Conservation (phyloP, 1,140 invertebrate genomes). For the Adoxophyes honmai region DNA sequence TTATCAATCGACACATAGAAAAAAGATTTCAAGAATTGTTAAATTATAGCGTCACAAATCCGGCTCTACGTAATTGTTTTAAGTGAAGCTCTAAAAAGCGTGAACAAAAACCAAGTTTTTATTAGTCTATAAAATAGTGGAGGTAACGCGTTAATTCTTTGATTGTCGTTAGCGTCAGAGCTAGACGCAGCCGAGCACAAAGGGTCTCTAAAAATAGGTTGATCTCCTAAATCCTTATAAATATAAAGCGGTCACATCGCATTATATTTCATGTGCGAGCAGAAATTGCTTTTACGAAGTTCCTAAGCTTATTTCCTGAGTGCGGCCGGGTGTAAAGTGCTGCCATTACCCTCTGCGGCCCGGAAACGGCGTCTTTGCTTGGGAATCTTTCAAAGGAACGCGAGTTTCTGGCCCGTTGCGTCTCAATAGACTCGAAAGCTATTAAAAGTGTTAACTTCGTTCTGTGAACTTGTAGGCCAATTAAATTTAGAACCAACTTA, state of each 20-base stretch:
- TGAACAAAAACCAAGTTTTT: too few species aligned
- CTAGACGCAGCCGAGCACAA: slow-evolving; percentile 18
- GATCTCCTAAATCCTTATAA: slow-evolving; percentile 66
- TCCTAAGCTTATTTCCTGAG: slow-evolving; percentile 75
- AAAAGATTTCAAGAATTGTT: too few species aligned
- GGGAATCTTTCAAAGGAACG: slow-evolving; percentile 59
- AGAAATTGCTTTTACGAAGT: slow-evolving; percentile 75
- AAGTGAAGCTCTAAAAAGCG: too few species aligned
- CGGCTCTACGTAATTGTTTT: too few species aligned
- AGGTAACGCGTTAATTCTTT: too few species aligned
- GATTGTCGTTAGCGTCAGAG: not conserved
- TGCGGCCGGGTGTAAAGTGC: slow-evolving; percentile 66
- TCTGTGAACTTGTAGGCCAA: too few species aligned
- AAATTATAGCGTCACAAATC: too few species aligned
- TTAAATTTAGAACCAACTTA: too few species aligned
- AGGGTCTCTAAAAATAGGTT: slow-evolving; percentile 34
- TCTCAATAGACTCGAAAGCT: slow-evolving; percentile 59
- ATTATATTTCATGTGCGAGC: slow-evolving; percentile 71
- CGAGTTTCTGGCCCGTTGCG: slow-evolving; percentile 57
- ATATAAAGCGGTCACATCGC: slow-evolving; percentile 64
- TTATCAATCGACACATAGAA: too few species aligned
- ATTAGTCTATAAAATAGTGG: too few species aligned
- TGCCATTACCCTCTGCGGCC: slow-evolving; percentile 52
- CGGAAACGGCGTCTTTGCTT: slow-evolving; percentile 45
- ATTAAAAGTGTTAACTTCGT: slow-evolving; percentile 36